Evolutionary conservation across 2,113 vertebrate genomes (phyloP), one percentile per base, ranked within the genome.

Genomic region (Cynocephalus volans): DNA sequence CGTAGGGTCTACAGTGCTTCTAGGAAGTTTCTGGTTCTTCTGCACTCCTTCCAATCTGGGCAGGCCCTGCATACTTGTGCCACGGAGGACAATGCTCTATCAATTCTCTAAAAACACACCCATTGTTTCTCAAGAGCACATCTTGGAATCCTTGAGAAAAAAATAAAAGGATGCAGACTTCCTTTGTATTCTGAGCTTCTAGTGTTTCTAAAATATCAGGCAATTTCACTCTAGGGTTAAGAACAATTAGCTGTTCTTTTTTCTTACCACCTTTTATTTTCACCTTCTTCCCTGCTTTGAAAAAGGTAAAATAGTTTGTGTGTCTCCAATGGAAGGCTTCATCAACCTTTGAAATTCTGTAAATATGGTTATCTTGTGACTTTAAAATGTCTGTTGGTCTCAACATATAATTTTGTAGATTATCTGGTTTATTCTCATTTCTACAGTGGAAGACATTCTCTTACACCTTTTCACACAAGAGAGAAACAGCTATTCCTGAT

Each of bases 301-400:
- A 24, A 52, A 56, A 84, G 24, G 15, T 65, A 19, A 36, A 79
- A 11, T 23, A 58, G 36, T 88, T 54, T 45, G 13, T 72, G 24
- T 8, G 2, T 60, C 0, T 89, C 21, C n/a, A 48, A n/a, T 18
- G 31, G 8, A 64, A 0, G 0, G 2, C 7, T 41, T 58, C 33
- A 41, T 56, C 8, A 13, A 56, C 4, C 33, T 58, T 70, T 65
- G 17, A 6, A 69, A 69, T 85, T 80, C n/a, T 45, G 17, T 48
- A 70, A 48, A 0, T 14, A 14, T 64, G 12, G 1, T 76, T 56
- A 56, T 50, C 21, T 65, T 36, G 12, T 36, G 23, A 41, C 1
- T 3, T 75, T 18, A 33, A 33, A 8, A 72, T 48, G 1, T 48
- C 24, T 54, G 8, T 60, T n/a, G 62, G 15, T 12, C 13, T n/a